Conservation (phyloP, 2,113 vertebrate species). For the Neomonachus schauinslandi region DNA sequence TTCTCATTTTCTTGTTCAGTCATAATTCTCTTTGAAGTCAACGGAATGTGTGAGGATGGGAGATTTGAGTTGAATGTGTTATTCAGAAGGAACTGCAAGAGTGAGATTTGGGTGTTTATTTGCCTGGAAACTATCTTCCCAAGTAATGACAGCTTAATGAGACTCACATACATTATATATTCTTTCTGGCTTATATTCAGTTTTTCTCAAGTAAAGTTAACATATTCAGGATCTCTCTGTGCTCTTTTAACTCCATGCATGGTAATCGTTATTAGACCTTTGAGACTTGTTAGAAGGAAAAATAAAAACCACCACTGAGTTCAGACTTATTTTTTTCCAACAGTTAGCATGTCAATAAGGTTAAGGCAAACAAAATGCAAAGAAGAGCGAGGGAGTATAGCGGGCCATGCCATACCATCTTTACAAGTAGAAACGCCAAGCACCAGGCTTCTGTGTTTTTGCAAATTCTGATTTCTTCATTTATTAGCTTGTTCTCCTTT, state of each 20-base stretch:
- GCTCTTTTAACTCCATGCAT: constrained; percentile 39
- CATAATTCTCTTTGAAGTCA: constrained; percentile 76
- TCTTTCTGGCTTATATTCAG: constrained; percentile 63
- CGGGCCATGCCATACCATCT: neutral
- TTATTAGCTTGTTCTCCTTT: neutral
- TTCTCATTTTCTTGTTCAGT: constrained; percentile 72
- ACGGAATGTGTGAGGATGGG: constrained; percentile 54
- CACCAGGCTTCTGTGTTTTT: neutral
- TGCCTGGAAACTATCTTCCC: constrained; percentile 75
- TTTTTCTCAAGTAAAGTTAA: constrained; percentile 72
- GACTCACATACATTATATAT: constrained; percentile 73
- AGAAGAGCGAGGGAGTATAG: neutral
- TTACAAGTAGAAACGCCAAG: neutral
- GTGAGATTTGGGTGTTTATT: constrained; percentile 78
- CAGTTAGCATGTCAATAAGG: neutral
- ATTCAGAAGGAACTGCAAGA: constrained; percentile 63
- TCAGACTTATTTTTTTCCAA: neutral
- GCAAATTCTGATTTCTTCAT: neutral
- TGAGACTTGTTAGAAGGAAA: constrained; percentile 56
- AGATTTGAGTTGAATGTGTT: constrained; percentile 64
- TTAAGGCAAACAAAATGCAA: constrained; percentile 6
- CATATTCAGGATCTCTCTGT: constrained; percentile 46
- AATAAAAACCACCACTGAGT: constrained; percentile 43
- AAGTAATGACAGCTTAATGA: constrained; percentile 78
- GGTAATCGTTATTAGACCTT: constrained; percentile 46